Percentiles rank a stretch among this genome's conserved stretches.
These are phyloP conservation scores for Platynereis dumerilii DNA, from an alignment of 2,888 invertebrate genomes.

Conservation along the genomic window DNA sequence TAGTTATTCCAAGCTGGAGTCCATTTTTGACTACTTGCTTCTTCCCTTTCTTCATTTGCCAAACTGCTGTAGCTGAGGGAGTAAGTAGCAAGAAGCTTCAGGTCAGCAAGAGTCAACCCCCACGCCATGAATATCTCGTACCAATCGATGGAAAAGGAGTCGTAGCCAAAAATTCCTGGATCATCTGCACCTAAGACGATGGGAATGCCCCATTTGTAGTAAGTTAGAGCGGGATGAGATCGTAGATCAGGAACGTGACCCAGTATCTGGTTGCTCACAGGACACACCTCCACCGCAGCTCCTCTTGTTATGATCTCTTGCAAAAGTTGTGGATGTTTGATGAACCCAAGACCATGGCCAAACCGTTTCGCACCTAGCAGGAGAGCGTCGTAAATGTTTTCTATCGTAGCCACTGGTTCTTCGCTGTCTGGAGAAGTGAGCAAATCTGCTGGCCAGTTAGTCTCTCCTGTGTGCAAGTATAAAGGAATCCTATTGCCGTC, in stretches of 20 bases:
- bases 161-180: constrained; percentile 44
- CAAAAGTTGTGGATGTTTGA: constrained; percentile 39
- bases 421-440: constrained; percentile 23
- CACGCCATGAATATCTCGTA: constrained; percentile 42
- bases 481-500: constrained; percentile 27
- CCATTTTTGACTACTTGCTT: constrained; percentile 37
- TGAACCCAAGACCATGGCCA: constrained; percentile 40
- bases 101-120: constrained; percentile 40
- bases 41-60: constrained; percentile 25
- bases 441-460: constrained; percentile 39
- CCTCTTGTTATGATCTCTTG: constrained; percentile 26
- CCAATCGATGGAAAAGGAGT: constrained; percentile 42
- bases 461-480: constrained; percentile 38
- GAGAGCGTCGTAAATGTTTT: constrained; percentile 41
- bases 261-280: constrained; percentile 41
- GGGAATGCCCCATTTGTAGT: constrained; percentile 36
- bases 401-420: constrained; percentile 36
- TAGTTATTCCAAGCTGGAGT: constrained; percentile 34
- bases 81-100: constrained; percentile 39
- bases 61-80: constrained; percentile 39
- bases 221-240: constrained; percentile 39
- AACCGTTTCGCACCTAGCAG: constrained; percentile 37
- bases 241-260: constrained; percentile 40
- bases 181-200: constrained; percentile 42
- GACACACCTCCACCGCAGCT: constrained; percentile 39